Evolutionary conservation across 92 coral and sea anemone genomes (phyloP).

Genomic region (Virgularia gustaviana): DNA sequence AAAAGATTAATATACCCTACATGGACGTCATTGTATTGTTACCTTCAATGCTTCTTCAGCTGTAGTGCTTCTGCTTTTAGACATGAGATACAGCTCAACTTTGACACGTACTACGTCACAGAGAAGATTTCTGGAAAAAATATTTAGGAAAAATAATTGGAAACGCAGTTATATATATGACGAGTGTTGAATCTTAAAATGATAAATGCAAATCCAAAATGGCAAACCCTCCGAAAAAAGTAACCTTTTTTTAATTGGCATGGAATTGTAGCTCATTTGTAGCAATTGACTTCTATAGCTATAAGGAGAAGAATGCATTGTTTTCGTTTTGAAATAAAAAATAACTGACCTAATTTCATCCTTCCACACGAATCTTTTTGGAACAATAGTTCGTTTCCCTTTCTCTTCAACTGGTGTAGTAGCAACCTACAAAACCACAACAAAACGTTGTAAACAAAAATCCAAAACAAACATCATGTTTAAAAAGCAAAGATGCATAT

Average conservation of each 20-base stretch:
- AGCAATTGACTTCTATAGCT: too few relatives aligned
- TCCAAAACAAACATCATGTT: too few relatives aligned
- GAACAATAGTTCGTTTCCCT: constrained; percentile 68
- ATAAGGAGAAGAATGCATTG: too few relatives aligned
- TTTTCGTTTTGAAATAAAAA: too few relatives aligned
- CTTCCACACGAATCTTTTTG: constrained; percentile 85
- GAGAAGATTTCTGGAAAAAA: constrained; percentile 59
- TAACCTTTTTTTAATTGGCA: background rate
- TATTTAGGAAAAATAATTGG: background rate
- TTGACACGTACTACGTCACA: constrained; percentile 89
- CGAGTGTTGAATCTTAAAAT: background rate
- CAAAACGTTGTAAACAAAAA: constrained; percentile 6
- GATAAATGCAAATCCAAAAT: background rate
- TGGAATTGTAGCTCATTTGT: background rate
- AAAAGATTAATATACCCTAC: too few relatives aligned
- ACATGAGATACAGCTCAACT: constrained; percentile 89
- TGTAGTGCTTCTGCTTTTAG: constrained; percentile 80
- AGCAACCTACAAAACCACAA: constrained; percentile 35
- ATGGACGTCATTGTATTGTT: too few relatives aligned
- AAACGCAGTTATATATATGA: background rate
- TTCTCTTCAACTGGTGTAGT: constrained; percentile 70
- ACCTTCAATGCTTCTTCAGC: constrained; percentile 94
- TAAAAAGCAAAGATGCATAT: too few relatives aligned
- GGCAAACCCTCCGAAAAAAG: background rate
- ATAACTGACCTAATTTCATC: constrained; percentile 85